These are phyloP conservation scores for Delphinapterus leucas DNA, from an alignment of 2,113 vertebrate species.

Conservation along the genomic window DNA sequence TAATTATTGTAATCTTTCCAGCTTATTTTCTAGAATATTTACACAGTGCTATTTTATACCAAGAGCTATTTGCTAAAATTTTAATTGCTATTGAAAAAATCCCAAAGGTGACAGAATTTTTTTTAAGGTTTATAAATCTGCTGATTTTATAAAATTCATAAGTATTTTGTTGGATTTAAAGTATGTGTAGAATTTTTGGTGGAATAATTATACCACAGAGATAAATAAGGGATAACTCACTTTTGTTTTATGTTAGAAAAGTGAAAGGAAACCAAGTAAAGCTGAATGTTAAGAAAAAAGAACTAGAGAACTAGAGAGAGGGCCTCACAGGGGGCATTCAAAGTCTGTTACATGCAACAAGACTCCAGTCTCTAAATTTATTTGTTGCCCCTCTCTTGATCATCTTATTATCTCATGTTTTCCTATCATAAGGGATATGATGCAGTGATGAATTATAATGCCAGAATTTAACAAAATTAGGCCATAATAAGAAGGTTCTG, in stretches of 20 bases:
- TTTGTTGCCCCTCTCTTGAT: not conserved
- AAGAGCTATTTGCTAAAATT: not conserved
- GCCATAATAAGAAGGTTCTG: not conserved
- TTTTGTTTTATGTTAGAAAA: not conserved
- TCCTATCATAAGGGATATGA: not conserved
- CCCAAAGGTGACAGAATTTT: not conserved
- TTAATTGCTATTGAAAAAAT: not conserved
- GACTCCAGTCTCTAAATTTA: not conserved
- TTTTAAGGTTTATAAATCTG: not conserved
- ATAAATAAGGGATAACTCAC: not conserved
- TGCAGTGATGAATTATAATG: not conserved
- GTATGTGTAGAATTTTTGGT: not conserved
- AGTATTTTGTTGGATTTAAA: not conserved
- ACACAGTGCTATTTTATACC: not conserved
- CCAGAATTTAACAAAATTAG: not conserved
- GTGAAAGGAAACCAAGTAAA: not conserved
- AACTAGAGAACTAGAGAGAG: not conserved
- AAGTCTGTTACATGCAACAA: not conserved
- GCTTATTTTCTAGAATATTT: not conserved
- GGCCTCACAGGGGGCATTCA: not conserved
- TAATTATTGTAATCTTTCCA: not conserved
- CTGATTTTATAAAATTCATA: not conserved
- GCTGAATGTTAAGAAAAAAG: not conserved
- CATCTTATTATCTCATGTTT: not conserved
- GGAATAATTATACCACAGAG: not conserved